Conservation (phyloP, 2,888 invertebrate genomes). For the Catocala fraxini region DNA sequence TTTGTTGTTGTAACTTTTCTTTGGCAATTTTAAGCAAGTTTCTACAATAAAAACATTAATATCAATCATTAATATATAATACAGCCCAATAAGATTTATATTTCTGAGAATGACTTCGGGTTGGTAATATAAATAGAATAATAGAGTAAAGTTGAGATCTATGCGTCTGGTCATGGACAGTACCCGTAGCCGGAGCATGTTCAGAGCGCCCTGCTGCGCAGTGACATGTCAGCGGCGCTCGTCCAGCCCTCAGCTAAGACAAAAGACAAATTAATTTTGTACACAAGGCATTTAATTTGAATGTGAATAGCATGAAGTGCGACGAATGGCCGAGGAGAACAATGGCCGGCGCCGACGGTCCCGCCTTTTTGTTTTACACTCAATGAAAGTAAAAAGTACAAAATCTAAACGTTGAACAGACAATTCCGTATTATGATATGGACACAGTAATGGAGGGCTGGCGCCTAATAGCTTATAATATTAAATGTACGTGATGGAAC, state of each 20-base stretch:
- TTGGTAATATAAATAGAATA: conserved; percentile 28
- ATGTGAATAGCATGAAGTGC: conserved; percentile 88
- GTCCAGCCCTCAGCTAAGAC: conserved; percentile 76
- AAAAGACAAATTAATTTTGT: conserved; percentile 88
- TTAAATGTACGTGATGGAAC: conserved; percentile 83
- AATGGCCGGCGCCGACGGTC: conserved; percentile 84
- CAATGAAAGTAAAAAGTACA: conserved; percentile 83
- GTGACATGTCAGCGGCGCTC: conserved; percentile 76
- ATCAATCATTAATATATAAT: too few species aligned
- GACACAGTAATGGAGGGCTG: conserved; percentile 84
- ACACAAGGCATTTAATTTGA: conserved; percentile 87
- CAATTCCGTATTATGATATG: conserved; percentile 87
- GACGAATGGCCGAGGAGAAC: conserved; percentile 86
- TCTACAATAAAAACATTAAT: conserved; percentile 32
- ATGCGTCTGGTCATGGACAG: conserved; percentile 17
- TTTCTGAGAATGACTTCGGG: conserved; percentile 35
- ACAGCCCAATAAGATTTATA: not conserved
- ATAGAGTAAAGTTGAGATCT: conserved; percentile 45
- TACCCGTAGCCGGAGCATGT: conserved; percentile 11
- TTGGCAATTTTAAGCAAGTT: conserved; percentile 62
- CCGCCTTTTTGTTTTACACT: conserved; percentile 83
- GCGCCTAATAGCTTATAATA: conserved; percentile 86
- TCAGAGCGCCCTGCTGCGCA: conserved; percentile 75
- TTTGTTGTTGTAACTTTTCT: conserved; percentile 66
- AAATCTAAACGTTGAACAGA: conserved; percentile 82